Evolutionary conservation across 2,888 invertebrate species (phyloP).

Genomic region (Busseola fusca): DNA sequence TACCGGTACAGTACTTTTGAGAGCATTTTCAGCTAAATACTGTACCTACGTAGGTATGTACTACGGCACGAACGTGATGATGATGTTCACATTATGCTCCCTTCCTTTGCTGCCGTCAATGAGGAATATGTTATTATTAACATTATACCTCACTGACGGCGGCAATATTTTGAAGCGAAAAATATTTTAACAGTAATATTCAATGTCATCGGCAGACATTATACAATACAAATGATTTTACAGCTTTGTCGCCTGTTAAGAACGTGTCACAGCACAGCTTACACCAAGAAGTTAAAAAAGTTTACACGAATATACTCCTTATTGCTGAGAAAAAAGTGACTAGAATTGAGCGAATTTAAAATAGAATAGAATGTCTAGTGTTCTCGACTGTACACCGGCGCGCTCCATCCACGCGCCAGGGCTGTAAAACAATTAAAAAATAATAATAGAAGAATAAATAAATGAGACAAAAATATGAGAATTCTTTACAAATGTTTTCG

Average conservation of each 20-base stretch:
- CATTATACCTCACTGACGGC: too few species aligned
- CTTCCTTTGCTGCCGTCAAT: background rate
- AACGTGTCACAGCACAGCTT: slow-evolving; percentile 16
- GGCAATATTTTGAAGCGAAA: too few species aligned
- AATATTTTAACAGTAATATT: slow-evolving; percentile 55
- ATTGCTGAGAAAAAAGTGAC: background rate
- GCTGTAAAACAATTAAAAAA: slow-evolving; percentile 78
- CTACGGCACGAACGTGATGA: too few species aligned
- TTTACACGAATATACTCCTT: slow-evolving; percentile 15
- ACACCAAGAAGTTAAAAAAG: background rate
- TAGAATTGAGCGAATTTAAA: slow-evolving; percentile 11
- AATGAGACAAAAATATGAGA: slow-evolving; percentile 73
- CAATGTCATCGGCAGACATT: slow-evolving; percentile 62
- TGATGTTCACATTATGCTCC: slow-evolving; percentile 7
- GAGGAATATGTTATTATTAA: too few species aligned
- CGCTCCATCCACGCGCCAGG: slow-evolving; percentile 81
- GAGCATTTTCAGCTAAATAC: too few species aligned
- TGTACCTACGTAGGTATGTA: background rate
- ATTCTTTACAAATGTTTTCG: slow-evolving; percentile 82
- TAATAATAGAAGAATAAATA: slow-evolving; percentile 75
- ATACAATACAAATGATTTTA: slow-evolving; percentile 63
- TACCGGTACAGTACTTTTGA: too few species aligned
- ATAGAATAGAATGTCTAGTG: background rate
- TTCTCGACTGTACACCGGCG: slow-evolving; percentile 65
- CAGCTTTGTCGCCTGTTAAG: slow-evolving; percentile 54